Evolutionary conservation across 2,113 vertebrate species (phyloP).

Genomic region (Melanerpes formicivorus): DNA sequence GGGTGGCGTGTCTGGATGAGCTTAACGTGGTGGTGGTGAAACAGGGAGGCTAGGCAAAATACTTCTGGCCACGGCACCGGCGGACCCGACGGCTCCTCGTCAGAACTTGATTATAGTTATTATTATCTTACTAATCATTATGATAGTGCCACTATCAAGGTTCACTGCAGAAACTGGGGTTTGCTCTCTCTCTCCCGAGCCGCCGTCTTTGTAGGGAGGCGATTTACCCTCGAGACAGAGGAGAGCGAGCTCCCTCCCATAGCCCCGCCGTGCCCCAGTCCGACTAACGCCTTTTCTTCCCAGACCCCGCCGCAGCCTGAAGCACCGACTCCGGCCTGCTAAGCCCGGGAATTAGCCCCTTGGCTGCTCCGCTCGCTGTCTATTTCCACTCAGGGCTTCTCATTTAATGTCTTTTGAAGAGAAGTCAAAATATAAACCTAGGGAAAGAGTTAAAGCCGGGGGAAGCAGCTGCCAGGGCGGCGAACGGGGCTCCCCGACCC

Average conservation of each 20-base stretch:
- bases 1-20: neutral
- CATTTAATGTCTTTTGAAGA: neutral
- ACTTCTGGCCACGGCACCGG: no score
- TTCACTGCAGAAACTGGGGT: neutral
- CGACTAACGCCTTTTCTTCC: neutral
- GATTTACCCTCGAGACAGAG: neutral
- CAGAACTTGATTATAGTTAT: neutral
- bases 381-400: neutral
- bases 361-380: neutral
- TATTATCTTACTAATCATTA: neutral
- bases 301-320: neutral
- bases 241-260: neutral
- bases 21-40: neutral
- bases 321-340: accelerated
- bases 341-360: neutral
- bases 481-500: no score
- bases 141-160: neutral
- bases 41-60: neutral
- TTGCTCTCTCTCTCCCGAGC: neutral
- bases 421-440: neutral
- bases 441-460: neutral
- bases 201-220: neutral
- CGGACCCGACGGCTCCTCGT: neutral
- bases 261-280: neutral
- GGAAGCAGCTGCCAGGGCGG: neutral